Evolutionary conservation across 2,113 vertebrate genomes (phyloP), one percentile per base, ranked within the genome.

Genomic region (Misgurnus mizolepis): DNA sequence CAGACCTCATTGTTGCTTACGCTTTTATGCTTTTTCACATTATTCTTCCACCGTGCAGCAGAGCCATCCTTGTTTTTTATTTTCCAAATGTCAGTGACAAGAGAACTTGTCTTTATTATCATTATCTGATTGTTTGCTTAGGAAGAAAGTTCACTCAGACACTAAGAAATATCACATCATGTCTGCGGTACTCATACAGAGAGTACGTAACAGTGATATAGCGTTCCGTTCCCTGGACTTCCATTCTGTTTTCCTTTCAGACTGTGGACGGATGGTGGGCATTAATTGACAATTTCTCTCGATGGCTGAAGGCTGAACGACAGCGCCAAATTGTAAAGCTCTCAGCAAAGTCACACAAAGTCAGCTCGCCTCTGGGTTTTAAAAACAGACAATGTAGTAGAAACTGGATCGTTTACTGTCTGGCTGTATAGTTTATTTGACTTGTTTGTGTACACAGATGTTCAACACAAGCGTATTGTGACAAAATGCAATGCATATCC

Each of bases 121-220:
- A 75, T 14, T 49, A 62, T 64, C 18, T 49, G 58, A 75, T 62
- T n/a, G 14, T 75, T 49, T 62, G 41, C 56, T 47, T 47, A 8
- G 4, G 58, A 62, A 64, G 15, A 64, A 45, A 64, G 61, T 49
- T 64, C 1, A 1, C 9, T 14, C 22, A 49, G 72, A 62, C n/a
- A 58, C 55, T n/a, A 1, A 0, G 53, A 56, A 15, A 6, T 62
- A 75, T 64, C 18, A 75, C 43, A 64, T 34, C 73, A 40, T 45
- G 55, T 74, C 55, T 61, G 55, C 10, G 6, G 8, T 14, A 56
- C 15, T 72, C n/a, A n/a, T 41, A 34, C 34, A 3, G 41, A 71
- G 7, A 53, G 40, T 64, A 62, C 72, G 34, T 49, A 61, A 62
- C 1, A 5, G 41, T 34, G n/a, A 62, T 6, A 61, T 34, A 75